A percentile compares a stretch with the other conserved stretches of the same genome.
Conservation (phyloP, 2,888 invertebrate genomes). For the Chloroclystis v-ata region DNA sequence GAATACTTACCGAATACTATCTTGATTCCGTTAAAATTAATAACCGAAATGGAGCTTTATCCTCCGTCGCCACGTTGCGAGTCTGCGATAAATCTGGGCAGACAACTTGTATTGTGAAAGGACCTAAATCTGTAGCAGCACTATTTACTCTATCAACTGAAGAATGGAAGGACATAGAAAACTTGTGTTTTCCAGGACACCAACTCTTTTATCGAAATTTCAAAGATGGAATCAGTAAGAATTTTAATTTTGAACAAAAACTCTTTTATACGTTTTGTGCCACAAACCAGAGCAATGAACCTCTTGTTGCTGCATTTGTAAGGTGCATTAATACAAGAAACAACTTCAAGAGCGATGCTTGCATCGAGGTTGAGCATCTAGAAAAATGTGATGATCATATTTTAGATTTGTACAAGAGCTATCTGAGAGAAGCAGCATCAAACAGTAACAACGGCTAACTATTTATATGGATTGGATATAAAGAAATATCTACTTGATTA, state of each 20-base stretch:
- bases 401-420: conserved; percentile 50
- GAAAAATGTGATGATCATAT: conserved; percentile 47
- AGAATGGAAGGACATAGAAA: conserved; percentile 63
- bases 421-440: conserved; percentile 32
- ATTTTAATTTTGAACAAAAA: conserved; percentile 56
- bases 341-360: conserved; percentile 52
- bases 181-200: conserved; percentile 45
- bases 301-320: conserved; percentile 52
- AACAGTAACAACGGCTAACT: not conserved
- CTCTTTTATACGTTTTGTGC: conserved; percentile 69
- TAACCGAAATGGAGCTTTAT: conserved; percentile 37
- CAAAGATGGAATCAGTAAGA: conserved; percentile 57
- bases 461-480: not conserved
- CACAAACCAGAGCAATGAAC: conserved; percentile 50
- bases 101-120: conserved; percentile 58
- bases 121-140: conserved; percentile 44
- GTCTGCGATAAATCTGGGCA: conserved; percentile 59
- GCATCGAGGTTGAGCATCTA: conserved; percentile 57
- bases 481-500: too few relatives aligned
- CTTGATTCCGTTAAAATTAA: conserved; percentile 69
- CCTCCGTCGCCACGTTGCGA: conserved; percentile 56
- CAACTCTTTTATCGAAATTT: conserved; percentile 70
- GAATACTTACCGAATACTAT: conserved; percentile 57
- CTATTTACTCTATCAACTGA: conserved; percentile 54
- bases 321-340: conserved; percentile 57